Evolutionary conservation across 2,113 vertebrate species (phyloP), one percentile per base, ranked within the genome.

Genomic region (Rhinolophus ferrumequinum): DNA sequence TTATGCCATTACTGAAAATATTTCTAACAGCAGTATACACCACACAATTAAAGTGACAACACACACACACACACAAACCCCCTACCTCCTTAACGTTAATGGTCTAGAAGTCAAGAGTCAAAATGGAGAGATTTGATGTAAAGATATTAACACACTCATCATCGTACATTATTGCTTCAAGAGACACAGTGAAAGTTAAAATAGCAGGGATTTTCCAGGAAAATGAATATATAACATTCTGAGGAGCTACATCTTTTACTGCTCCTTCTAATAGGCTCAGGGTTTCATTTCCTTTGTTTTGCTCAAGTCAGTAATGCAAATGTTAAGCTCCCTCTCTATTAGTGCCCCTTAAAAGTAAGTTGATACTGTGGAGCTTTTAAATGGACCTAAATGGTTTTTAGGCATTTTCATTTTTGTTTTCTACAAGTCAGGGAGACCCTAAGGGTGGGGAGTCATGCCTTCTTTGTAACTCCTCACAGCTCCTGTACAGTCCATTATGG

Each of bases 251-350:
- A 33, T 95, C 77, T 95, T 93, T 90, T 82, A 72, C 77, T 93
- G 72, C 22, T 86, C 64, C 26, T 89, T 81, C 93, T 96, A 97
- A 96, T 66, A 95, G 75, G 38, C 88, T 85, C 56, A 62, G 22
- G 50, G 62, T 79, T 96, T 97, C 96, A 97, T 97, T 98, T 97
- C 96, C 96, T 97, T 96, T 98, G 95, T 96, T 97, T 97, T 96
- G 96, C 85, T 95, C 64, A 84, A 96, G 88, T 80, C 94, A 58
- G 62, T 96, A 97, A 97, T 94, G 93, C 88, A 93, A 97, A 96
- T 96, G 88, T 86, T 96, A 94, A 96, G 69, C 93, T 96, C 94
- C 60, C 10, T 97, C 50, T 97, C 95, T 94, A 97, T 97, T 96
- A 96, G 91, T 79, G 93, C 95, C 75, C 93, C 75, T 96, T 97